Evolutionary conservation across 2,113 vertebrate species (phyloP).

Genomic region (Nesoenas mayeri): DNA sequence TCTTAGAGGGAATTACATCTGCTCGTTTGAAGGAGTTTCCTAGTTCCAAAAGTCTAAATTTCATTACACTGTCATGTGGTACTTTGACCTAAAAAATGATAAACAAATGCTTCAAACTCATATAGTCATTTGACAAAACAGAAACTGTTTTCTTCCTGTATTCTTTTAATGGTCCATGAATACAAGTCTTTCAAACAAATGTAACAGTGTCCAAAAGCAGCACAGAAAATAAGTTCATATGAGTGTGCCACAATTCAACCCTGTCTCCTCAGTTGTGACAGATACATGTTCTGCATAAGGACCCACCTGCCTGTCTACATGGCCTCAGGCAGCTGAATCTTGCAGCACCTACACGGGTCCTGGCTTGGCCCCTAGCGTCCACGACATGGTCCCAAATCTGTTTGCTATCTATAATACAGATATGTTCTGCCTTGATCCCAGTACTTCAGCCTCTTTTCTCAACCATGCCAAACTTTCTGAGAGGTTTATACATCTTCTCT

Average conservation of each 20-base stretch:
- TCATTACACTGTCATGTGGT: neutral
- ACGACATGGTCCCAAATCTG: accelerated
- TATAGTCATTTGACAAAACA: neutral
- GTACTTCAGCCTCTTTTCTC: neutral
- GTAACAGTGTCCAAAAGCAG: neutral
- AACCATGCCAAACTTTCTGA: neutral
- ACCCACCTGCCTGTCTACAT: neutral
- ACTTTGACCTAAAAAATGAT: slow-evolving; percentile 5
- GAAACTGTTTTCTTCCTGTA: neutral
- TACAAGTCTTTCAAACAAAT: neutral
- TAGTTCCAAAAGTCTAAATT: slow-evolving; percentile 12
- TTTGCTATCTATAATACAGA: neutral
- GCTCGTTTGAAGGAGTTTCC: slow-evolving; percentile 3
- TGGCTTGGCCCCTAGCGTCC: neutral
- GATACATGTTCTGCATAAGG: neutral
- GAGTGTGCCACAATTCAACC: neutral
- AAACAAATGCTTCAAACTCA: neutral
- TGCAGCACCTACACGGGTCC: neutral
- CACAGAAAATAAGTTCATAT: neutral
- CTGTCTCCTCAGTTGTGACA: neutral
- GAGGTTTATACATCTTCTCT: neutral
- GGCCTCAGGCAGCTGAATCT: neutral
- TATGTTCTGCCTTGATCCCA: neutral
- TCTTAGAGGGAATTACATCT: neutral
- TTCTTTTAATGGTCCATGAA: neutral